Evolutionary conservation across 2,113 vertebrate genomes (phyloP).

Genomic region (Myiozetetes cayanensis): DNA sequence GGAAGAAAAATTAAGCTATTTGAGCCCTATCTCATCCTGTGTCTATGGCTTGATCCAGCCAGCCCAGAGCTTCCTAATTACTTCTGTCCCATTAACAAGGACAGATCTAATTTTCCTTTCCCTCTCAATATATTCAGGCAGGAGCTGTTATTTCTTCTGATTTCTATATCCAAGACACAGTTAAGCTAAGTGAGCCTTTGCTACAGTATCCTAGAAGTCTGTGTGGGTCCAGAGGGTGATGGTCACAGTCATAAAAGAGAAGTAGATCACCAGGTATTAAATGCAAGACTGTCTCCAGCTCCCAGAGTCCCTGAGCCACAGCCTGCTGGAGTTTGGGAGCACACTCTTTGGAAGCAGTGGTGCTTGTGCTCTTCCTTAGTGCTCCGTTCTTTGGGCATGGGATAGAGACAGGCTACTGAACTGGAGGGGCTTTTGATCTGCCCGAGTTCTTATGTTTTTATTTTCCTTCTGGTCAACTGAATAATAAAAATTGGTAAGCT

Average conservation of each 20-base stretch:
- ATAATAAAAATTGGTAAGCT: neutral
- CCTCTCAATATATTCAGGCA: neutral
- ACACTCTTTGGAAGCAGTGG: neutral
- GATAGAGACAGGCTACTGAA: neutral
- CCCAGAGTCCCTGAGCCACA: neutral
- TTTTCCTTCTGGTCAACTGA: neutral
- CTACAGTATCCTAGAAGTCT: neutral
- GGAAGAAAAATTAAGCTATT: neutral
- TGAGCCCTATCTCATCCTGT: neutral
- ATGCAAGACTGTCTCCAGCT: neutral
- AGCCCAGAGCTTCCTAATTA: neutral
- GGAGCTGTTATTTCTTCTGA: neutral
- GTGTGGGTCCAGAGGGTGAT: neutral
- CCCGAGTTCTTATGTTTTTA: neutral
- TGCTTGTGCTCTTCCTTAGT: neutral
- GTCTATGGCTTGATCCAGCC: neutral
- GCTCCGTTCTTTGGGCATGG: neutral
- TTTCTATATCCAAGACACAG: neutral
- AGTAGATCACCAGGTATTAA: neutral
- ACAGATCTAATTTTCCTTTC: neutral
- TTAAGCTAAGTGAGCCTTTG: neutral
- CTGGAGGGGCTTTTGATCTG: neutral
- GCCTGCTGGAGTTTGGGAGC: neutral
- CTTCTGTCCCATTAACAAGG: neutral
- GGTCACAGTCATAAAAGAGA: neutral